Evolutionary conservation across 2,797 vertebrate genomes (phyloP).

Genomic region (Peromyscus aztecus): DNA sequence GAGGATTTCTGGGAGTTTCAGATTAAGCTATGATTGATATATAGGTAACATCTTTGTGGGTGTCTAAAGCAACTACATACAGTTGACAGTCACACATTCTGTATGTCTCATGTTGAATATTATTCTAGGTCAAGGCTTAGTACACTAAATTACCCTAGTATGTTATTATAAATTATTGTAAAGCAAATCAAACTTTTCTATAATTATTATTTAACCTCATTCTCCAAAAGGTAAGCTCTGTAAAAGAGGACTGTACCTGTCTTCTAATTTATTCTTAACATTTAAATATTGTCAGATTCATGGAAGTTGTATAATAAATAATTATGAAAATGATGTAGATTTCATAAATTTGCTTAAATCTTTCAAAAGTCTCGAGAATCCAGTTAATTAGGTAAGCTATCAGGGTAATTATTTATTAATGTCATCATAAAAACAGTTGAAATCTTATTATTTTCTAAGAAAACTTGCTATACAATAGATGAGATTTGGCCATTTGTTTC

Average conservation of each 20-base stretch:
- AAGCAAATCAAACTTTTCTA: neutral
- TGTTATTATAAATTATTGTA: neutral
- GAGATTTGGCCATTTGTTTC: neutral
- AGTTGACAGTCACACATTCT: neutral
- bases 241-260: neutral
- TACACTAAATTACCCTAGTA: neutral
- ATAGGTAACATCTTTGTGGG: neutral
- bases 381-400: neutral
- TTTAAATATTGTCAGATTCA: neutral
- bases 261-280: neutral
- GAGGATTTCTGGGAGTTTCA: neutral
- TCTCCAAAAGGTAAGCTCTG: neutral
- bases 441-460: neutral
- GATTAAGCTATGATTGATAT: neutral
- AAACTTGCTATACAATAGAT: neutral
- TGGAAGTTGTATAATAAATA: neutral
- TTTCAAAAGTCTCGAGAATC: neutral
- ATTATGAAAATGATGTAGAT: neutral
- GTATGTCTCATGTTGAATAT: neutral
- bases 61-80: neutral
- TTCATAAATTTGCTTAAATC: neutral
- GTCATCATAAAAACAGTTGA: neutral
- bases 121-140: neutral
- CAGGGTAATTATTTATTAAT: neutral
- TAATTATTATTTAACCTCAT: neutral